Evolutionary conservation across 2,888 invertebrate species (phyloP).

Genomic region (Marasmarcha lunaedactyla): DNA sequence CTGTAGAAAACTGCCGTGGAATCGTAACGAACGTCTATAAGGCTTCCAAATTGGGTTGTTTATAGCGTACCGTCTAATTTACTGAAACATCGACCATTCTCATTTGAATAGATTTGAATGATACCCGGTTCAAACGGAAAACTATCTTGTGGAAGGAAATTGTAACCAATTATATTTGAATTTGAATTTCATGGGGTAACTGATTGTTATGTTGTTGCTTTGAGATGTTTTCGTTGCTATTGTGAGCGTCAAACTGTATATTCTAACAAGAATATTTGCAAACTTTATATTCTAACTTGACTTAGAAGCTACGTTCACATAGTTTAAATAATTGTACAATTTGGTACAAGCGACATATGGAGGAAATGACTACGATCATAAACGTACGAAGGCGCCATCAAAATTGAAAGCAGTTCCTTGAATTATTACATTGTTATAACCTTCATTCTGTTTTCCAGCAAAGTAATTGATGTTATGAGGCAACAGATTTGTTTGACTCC

Average conservation of each 20-base stretch:
- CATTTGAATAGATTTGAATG: constrained; percentile 11
- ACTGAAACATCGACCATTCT: constrained; percentile 19
- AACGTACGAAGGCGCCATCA: too few relatives aligned
- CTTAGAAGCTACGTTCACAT: too few relatives aligned
- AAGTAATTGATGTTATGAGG: constrained; percentile 49
- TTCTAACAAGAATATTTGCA: too few relatives aligned
- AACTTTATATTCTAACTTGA: too few relatives aligned
- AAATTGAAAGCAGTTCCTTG: too few relatives aligned
- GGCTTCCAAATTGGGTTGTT: constrained; percentile 26
- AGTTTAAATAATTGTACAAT: too few relatives aligned
- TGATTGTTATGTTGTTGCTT: too few relatives aligned
- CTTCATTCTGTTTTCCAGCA: constrained; percentile 46
- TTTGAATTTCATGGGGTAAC: too few relatives aligned
- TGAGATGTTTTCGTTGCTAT: too few relatives aligned
- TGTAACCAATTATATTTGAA: background rate
- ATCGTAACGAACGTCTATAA: constrained; percentile 11
- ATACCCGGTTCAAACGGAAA: background rate
- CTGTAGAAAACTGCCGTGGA: background rate
- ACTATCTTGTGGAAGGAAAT: constrained; percentile 5
- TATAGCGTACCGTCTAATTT: constrained; percentile 22
- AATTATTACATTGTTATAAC: constrained; percentile 53
- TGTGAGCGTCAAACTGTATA: too few relatives aligned
- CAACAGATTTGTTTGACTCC: constrained; percentile 58
- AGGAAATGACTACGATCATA: too few relatives aligned
- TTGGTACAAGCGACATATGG: too few relatives aligned